phyloP scores from a whole-genome alignment of 2,113 vertebrate genomes.

The Ibidorhyncha struthersii region DNA sequence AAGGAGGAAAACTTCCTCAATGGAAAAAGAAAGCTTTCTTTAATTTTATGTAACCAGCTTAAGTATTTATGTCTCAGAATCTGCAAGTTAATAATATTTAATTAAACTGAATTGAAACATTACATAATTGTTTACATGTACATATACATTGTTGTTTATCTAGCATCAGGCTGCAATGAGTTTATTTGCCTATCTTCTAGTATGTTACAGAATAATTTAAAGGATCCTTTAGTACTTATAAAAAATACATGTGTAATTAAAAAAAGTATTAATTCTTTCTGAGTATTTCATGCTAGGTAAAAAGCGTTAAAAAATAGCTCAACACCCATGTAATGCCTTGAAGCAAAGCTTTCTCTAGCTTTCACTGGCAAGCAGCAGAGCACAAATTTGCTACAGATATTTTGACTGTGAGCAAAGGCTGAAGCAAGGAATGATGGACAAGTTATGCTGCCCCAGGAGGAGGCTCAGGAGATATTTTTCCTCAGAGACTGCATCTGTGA shows the following conservation, averaged over 20 bases:
- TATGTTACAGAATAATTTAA: constrained; percentile 35
- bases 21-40: neutral
- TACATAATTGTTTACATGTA: neutral
- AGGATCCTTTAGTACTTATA: neutral
- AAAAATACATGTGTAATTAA: constrained; percentile 33
- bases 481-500: neutral
- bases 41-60: neutral
- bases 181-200: neutral
- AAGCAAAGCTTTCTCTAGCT: neutral
- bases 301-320: constrained; percentile 33
- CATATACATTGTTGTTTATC: neutral
- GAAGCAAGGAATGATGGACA: neutral
- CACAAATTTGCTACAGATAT: neutral
- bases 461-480: neutral
- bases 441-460: neutral
- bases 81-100: neutral
- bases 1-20: neutral
- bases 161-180: neutral
- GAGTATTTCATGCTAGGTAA: constrained; percentile 5
- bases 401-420: neutral
- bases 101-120: neutral
- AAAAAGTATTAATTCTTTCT: constrained; percentile 25
- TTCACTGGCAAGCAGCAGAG: neutral
- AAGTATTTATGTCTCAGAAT: neutral
- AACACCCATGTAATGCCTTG: neutral